Evolutionary conservation across 2,888 invertebrate genomes (phyloP), one percentile per base, ranked within the genome.

Genomic region (Bellardia bayeri): DNA sequence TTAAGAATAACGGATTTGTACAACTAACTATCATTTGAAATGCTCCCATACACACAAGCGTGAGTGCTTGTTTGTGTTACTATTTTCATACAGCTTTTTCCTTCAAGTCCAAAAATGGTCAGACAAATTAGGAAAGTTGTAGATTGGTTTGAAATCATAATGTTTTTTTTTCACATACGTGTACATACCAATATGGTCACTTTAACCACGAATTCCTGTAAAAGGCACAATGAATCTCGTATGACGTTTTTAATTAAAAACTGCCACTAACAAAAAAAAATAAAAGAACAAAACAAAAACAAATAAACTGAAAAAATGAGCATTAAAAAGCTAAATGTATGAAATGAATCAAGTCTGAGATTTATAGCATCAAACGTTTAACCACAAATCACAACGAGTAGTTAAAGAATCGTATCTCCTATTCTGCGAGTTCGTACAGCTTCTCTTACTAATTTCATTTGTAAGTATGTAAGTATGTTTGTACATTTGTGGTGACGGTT

Each of bases 111-210:
- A 58, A 23, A 83, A 83, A 85, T 75, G 69, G 80, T 63, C 45
- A 64, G 63, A 75, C 87, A 82, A 85, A 87, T 87, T 85, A 87
- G 85, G 82, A 87, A 85, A 87, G 64, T 85, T 84, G 87, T 54
- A 54, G 63, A 56, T 68, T 42, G 66, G 23, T 74, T 68, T 74
- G 30, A 74, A 78, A 82, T 69, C 74, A 66, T 74, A 61, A 37
- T 51, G 66, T 58, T n/a, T 37, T 68, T 37, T 68, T 56, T 66
- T 45, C 56, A 23, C 49, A 30, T 33, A 72, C 13, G 23, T 1
- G 23, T 23, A 56, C 33, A 37, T 58, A 56, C 69, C 61, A 72
- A 87, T 84, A 87, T 84, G 87, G 84, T 74, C 81, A 81, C 84
- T 81, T 81, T 54, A 78, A 49, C 42, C 84, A 81, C 30, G 51